phyloP scores from a whole-genome alignment of 2,113 vertebrate genomes.

The Apistogramma diplotaenia region DNA sequence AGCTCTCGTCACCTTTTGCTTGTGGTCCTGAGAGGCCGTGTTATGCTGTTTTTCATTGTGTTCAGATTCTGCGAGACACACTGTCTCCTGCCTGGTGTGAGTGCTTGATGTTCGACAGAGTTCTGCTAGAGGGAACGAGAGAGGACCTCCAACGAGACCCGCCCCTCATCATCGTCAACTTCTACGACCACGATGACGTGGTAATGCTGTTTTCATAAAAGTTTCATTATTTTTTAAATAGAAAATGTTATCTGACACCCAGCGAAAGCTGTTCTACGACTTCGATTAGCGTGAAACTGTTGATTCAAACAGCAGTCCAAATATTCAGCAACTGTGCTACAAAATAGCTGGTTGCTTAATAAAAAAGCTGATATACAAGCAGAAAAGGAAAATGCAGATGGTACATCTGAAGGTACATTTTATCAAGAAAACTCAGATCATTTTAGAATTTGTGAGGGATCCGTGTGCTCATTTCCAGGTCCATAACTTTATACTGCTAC shows the following conservation, averaged over 20 bases:
- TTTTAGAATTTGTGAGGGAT: background rate
- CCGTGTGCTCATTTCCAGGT: background rate
- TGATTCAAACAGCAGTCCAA: too few species aligned
- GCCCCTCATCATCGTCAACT: conserved; percentile 82
- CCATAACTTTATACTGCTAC: background rate
- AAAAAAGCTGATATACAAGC: too few species aligned
- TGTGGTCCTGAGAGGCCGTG: background rate
- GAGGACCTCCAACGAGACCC: conserved; percentile 86
- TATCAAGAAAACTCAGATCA: too few species aligned
- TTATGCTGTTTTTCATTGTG: background rate
- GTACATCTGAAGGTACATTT: too few species aligned
- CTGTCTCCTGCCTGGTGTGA: conserved; percentile 92
- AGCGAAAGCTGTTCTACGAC: background rate
- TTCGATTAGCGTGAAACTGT: too few species aligned
- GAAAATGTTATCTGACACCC: background rate
- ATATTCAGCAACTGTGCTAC: too few species aligned
- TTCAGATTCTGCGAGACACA: conserved; percentile 83
- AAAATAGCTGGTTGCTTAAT: too few species aligned
- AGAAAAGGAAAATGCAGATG: too few species aligned
- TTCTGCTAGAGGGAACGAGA: conserved; percentile 86
- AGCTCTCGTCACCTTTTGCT: background rate
- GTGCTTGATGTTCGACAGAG: conserved; percentile 86
- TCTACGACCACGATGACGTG: conserved; percentile 81
- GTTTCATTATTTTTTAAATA: background rate
- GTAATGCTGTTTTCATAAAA: conserved; percentile 18